Conservation (phyloP, 2,888 invertebrate genomes). For the Sisyra terminalis region DNA sequence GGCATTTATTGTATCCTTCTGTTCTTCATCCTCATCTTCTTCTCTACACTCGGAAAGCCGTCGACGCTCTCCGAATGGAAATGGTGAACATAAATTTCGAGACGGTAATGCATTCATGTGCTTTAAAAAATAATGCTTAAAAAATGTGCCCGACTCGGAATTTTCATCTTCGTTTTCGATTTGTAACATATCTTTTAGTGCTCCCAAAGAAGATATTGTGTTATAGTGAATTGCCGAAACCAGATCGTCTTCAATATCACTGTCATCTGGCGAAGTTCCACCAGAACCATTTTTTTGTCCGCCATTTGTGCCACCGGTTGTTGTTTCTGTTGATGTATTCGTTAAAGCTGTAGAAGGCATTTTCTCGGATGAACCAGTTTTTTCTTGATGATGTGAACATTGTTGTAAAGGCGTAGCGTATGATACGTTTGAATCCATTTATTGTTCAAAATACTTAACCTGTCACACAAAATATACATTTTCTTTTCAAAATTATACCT, state of each 20-base stretch:
- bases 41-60: slow-evolving; percentile 69
- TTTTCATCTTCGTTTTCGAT: slow-evolving; percentile 32
- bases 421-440: slow-evolving; percentile 17
- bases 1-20: slow-evolving; percentile 13
- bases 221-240: slow-evolving; percentile 52
- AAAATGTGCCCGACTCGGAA: slow-evolving; percentile 41
- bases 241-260: slow-evolving; percentile 46
- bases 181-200: slow-evolving; percentile 48
- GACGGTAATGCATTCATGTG: slow-evolving; percentile 55
- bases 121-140: slow-evolving; percentile 56
- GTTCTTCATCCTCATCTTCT: slow-evolving; percentile 62
- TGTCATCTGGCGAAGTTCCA: slow-evolving; percentile 26
- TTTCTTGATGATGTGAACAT: slow-evolving; percentile 7
- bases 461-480: too few relatives aligned
- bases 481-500: too few relatives aligned
- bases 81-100: slow-evolving; percentile 32
- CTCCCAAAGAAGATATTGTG: slow-evolving; percentile 49
- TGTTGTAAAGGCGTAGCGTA: slow-evolving; percentile 11
- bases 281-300: not conserved
- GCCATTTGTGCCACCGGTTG: not conserved
- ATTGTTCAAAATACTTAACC: not conserved
- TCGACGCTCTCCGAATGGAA: slow-evolving; percentile 40
- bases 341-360: slow-evolving; percentile 1
- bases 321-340: not conserved
- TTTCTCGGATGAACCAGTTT: not conserved